A percentile compares a stretch with the other conserved stretches of the same genome.
Evolutionary conservation across 2,797 vertebrate genomes (phyloP).

Genomic region (Notoglanidium macrostoma): DNA sequence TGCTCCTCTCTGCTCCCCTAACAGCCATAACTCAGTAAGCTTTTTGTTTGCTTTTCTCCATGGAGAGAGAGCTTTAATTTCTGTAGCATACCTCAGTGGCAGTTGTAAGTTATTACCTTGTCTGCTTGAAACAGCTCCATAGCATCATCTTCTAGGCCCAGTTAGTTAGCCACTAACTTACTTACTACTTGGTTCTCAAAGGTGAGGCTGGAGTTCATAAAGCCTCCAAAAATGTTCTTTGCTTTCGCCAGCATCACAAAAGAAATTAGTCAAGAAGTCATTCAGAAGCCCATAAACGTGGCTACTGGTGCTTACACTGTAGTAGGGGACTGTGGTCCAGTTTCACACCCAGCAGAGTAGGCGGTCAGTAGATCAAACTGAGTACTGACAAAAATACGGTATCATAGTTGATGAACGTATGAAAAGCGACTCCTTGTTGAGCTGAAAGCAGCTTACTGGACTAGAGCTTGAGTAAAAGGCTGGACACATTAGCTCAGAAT

Average conservation of each 20-base stretch:
- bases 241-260: neutral
- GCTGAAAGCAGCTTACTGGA: neutral
- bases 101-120: conserved; percentile 42
- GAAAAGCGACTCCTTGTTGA: neutral
- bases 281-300: neutral
- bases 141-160: conserved; percentile 32
- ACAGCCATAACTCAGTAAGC: conserved; percentile 64
- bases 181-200: neutral
- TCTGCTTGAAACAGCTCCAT: conserved; percentile 5
- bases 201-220: neutral
- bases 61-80: conserved; percentile 49
- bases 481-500: neutral
- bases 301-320: neutral
- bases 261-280: neutral
- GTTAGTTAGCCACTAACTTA: neutral
- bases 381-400: neutral
- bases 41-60: conserved; percentile 57
- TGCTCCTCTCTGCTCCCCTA: conserved; percentile 14
- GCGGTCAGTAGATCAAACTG: neutral
- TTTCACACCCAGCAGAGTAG: neutral
- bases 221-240: neutral
- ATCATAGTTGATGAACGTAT: neutral
- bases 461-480: neutral
- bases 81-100: conserved; percentile 46
- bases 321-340: neutral